Conservation (phyloP, 1,140 invertebrate species). For the Euglossa dilemma region DNA sequence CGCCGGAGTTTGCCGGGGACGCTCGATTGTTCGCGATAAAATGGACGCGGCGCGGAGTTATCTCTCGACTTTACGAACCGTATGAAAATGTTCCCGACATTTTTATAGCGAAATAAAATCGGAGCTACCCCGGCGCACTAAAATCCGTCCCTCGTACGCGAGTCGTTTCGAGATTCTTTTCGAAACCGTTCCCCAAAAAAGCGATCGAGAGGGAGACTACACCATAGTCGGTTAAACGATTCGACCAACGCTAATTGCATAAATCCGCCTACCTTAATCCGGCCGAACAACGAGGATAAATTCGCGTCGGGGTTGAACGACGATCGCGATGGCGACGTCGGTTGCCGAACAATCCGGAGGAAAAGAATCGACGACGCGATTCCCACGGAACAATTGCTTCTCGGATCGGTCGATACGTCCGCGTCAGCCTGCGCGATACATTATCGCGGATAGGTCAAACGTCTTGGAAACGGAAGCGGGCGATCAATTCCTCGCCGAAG, state of each 20-base stretch:
- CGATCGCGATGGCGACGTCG: too few relatives aligned
- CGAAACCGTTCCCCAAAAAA: too few relatives aligned
- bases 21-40: too few relatives aligned
- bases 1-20: too few relatives aligned
- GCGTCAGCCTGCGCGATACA: slow-evolving; percentile 30
- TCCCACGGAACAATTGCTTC: background rate
- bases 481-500: slow-evolving; percentile 29
- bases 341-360: background rate
- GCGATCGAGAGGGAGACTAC: too few relatives aligned
- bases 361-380: background rate
- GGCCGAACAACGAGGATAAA: background rate
- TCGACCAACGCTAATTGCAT: background rate
- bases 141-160: too few relatives aligned
- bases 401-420: background rate
- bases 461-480: slow-evolving; percentile 23
- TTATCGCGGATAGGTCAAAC: slow-evolving; percentile 39
- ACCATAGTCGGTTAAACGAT: background rate
- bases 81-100: too few relatives aligned
- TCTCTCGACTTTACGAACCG: too few relatives aligned
- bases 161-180: too few relatives aligned
- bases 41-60: too few relatives aligned
- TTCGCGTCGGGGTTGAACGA: background rate
- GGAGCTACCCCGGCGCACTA: too few relatives aligned
- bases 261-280: background rate
- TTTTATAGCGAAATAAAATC: too few relatives aligned